phyloP scores from a whole-genome alignment of 2,888 invertebrate species.

The Dendrolimus pini region DNA sequence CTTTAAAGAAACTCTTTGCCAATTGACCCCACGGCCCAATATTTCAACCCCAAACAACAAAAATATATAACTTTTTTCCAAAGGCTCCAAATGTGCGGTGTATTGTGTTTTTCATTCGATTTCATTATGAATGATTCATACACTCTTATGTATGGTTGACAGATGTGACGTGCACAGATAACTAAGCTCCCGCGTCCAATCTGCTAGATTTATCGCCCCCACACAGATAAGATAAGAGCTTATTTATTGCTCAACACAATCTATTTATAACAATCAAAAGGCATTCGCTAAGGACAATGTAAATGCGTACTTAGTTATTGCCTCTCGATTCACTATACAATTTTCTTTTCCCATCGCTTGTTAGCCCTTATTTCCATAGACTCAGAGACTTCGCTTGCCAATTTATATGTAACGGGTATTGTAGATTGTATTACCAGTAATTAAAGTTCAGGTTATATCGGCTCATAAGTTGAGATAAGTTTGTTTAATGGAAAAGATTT shows the following conservation, averaged over 20 bases:
- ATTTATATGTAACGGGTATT: no score
- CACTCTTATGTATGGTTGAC: constrained; percentile 17
- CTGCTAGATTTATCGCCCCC: constrained; percentile 45
- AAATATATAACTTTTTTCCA: no score
- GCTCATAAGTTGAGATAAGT: no score
- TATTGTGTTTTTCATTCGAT: not conserved
- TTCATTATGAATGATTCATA: constrained; percentile 21
- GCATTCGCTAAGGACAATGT: constrained; percentile 44
- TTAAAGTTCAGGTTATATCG: no score
- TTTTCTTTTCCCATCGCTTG: constrained; percentile 36
- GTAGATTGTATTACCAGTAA: no score
- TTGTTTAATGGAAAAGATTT: no score
- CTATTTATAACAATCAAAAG: constrained; percentile 46
- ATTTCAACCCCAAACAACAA: no score
- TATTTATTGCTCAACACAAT: constrained; percentile 50
- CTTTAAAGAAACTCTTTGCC: no score
- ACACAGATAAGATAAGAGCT: constrained; percentile 47
- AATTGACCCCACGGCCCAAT: no score
- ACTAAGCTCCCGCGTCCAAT: constrained; percentile 38
- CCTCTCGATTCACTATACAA: constrained; percentile 32
- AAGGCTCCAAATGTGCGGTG: no score
- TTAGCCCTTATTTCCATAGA: constrained; percentile 21
- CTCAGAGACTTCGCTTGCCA: no score
- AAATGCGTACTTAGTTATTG: constrained; percentile 48
- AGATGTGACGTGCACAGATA: constrained; percentile 18